Conservation (phyloP, 2,113 vertebrate genomes). For the Heptranchias perlo region DNA sequence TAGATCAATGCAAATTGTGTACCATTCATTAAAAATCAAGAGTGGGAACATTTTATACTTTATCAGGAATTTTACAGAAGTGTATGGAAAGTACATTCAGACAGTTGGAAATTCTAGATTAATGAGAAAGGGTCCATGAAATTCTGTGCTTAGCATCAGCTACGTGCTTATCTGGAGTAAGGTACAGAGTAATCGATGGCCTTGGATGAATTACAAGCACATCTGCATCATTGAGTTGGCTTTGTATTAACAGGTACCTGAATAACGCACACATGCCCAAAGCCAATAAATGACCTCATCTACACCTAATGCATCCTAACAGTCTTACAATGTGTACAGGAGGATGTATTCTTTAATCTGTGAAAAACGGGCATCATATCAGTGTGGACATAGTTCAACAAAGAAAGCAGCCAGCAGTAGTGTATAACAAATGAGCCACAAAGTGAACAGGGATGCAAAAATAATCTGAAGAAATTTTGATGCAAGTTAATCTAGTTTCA, state of each 20-base stretch:
- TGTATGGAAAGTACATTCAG: too few species aligned
- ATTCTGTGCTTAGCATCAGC: background rate
- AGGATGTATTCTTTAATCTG: too few species aligned
- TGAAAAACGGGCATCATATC: too few species aligned
- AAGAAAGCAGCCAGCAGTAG: too few species aligned
- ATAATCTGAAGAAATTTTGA: background rate
- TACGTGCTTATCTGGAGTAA: background rate
- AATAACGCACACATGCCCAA: background rate
- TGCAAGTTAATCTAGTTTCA: background rate
- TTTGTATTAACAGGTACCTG: background rate
- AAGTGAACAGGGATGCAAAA: background rate
- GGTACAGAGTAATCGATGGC: background rate
- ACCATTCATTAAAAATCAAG: background rate
- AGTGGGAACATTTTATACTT: background rate
- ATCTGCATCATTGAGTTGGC: too few species aligned
- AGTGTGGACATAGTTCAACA: too few species aligned
- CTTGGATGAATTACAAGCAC: background rate
- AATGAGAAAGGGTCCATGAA: background rate
- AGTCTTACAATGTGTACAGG: too few species aligned
- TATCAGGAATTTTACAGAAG: background rate
- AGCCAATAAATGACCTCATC: background rate
- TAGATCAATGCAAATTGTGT: too few species aligned
- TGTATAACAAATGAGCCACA: background rate
- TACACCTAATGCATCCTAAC: background rate
- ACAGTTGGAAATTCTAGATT: background rate